These are phyloP conservation scores for Phocoena sinus DNA, from an alignment of 2,113 vertebrate genomes.

Conservation along the genomic window DNA sequence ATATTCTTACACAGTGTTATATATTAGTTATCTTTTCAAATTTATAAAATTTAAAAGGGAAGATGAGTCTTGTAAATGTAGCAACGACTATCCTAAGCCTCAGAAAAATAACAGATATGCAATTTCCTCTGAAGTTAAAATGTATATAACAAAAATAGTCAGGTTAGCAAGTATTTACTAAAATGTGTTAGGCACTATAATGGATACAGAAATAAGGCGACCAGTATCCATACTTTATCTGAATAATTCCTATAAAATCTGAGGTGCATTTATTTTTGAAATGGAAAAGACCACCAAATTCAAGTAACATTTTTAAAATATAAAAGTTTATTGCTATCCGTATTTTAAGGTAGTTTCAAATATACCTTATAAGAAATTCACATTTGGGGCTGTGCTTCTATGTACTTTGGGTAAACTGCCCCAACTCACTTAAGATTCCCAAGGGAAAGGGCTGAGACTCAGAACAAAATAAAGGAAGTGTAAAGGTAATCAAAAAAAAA, in stretches of 20 bases:
- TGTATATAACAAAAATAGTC: background rate
- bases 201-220: background rate
- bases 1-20: background rate
- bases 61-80: background rate
- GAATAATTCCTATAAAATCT: slow-evolving; percentile 13
- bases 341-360: slow-evolving; percentile 33
- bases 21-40: slow-evolving; percentile 20
- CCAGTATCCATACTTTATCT: background rate
- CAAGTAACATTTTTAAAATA: background rate
- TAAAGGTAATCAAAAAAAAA: background rate
- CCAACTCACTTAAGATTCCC: slow-evolving; percentile 36
- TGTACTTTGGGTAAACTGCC: background rate
- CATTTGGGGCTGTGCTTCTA: background rate
- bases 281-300: slow-evolving; percentile 15
- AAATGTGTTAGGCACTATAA: background rate
- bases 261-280: slow-evolving; percentile 7
- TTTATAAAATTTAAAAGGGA: slow-evolving; percentile 10
- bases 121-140: slow-evolving; percentile 34
- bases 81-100: background rate
- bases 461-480: slow-evolving; percentile 25
- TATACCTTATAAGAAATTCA: background rate
- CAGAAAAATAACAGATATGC: background rate
- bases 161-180: slow-evolving; percentile 28
- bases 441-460: background rate
- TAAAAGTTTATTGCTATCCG: background rate